These are phyloP conservation scores for Macrochelys suwanniensis DNA, from an alignment of 2,797 vertebrate genomes.

Conservation along the genomic window DNA sequence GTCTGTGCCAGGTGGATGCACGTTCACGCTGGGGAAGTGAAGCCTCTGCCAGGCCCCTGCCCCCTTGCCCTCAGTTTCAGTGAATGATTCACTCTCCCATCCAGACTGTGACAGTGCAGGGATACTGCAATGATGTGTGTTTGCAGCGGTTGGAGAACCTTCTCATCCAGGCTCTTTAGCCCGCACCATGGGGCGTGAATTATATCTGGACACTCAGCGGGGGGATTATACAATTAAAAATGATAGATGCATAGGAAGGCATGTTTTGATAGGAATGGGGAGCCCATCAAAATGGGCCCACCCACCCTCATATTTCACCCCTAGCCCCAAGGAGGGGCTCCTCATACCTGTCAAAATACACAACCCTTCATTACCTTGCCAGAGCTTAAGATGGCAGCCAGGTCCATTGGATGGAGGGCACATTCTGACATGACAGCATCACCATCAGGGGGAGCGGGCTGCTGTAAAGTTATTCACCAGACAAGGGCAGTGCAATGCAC, in stretches of 20 bases:
- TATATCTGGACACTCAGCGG: not conserved
- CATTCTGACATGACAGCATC: not conserved
- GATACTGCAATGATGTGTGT: not conserved
- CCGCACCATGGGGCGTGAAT: rapidly evolving
- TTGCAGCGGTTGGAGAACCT: not conserved
- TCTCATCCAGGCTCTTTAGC: not conserved
- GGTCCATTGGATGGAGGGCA: not conserved
- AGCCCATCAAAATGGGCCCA: not conserved
- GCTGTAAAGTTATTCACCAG: not conserved
- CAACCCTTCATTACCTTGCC: not conserved
- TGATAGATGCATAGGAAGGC: not conserved
- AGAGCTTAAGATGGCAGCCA: rapidly evolving
- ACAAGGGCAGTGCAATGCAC: not conserved
- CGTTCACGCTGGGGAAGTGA: not conserved
- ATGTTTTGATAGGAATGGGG: rapidly evolving
- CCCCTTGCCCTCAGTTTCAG: not conserved
- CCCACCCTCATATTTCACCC: not conserved
- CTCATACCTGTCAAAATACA: not conserved
- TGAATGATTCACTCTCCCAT: not conserved
- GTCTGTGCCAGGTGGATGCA: not conserved
- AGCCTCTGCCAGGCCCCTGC: not conserved
- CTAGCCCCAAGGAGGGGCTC: not conserved
- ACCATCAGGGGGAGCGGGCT: not conserved
- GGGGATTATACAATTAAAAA: not conserved
- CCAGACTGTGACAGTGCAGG: not conserved